Evolutionary conservation across 2,888 invertebrate genomes (phyloP).

Genomic region (Cremastobaeus sp.): DNA sequence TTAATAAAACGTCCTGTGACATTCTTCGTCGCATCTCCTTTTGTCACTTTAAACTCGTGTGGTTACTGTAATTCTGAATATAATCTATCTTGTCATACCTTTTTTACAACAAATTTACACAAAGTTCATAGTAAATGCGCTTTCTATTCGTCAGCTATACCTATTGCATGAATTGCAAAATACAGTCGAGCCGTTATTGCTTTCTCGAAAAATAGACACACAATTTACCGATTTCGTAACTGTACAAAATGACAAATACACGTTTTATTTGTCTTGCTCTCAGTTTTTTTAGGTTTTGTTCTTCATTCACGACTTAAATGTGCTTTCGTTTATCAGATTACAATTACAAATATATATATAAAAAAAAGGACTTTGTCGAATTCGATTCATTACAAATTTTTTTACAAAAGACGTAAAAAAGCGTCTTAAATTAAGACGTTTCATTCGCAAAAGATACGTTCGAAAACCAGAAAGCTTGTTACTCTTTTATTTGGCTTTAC

Average conservation of each 20-base stretch:
- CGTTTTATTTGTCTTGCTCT: constrained; percentile 18
- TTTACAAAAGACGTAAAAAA: constrained; percentile 56
- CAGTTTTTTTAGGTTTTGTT: constrained; percentile 17
- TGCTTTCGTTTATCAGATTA: constrained; percentile 45
- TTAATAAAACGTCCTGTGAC: constrained; percentile 57
- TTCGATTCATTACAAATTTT: constrained; percentile 48
- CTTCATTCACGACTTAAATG: constrained; percentile 34
- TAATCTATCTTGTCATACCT: constrained; percentile 55
- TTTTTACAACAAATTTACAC: constrained; percentile 59
- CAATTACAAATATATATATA: constrained; percentile 43
- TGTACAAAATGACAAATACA: constrained; percentile 57
- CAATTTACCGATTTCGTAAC: constrained; percentile 53
- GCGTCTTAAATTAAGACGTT: constrained; percentile 45
- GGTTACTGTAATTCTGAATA: constrained; percentile 55
- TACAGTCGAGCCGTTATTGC: constrained; percentile 57
- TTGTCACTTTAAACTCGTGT: constrained; percentile 51
- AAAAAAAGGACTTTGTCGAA: constrained; percentile 25
- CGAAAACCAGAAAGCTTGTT: constrained; percentile 39
- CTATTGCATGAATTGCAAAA: constrained; percentile 56
- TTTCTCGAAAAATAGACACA: constrained; percentile 58
- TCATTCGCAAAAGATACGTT: constrained; percentile 32
- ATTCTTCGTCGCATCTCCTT: constrained; percentile 50
- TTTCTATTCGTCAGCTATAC: constrained; percentile 44
- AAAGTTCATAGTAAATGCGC: constrained; percentile 57
- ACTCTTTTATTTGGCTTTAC: constrained; percentile 30